Conservation (phyloP, 2,888 invertebrate species). For the Incurvaria masculella region DNA sequence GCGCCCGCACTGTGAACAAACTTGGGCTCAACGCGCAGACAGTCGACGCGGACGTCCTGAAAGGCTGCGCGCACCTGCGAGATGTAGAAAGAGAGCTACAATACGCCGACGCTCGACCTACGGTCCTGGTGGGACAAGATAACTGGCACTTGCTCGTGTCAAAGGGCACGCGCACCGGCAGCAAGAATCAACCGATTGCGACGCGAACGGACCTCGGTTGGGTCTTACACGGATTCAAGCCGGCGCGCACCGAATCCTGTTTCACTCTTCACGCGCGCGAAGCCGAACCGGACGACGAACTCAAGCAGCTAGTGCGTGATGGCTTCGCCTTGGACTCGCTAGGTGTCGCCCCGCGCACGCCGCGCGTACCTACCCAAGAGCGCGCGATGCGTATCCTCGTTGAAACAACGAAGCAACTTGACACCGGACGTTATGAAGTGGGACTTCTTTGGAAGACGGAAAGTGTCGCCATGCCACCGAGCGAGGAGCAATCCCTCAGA, state of each 20-base stretch:
- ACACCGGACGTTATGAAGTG: constrained; percentile 8
- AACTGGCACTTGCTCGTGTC: constrained; percentile 8
- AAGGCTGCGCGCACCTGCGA: constrained; percentile 4
- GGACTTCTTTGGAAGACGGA: constrained; percentile 12
- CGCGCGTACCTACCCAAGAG: too few relatives aligned
- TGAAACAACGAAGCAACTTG: constrained; percentile 1
- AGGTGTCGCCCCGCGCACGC: too few relatives aligned
- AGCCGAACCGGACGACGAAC: too few relatives aligned
- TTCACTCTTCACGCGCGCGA: too few relatives aligned
- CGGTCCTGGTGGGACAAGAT: constrained; percentile 8
- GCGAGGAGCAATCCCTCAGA: constrained; percentile 1
- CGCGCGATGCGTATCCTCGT: constrained; percentile 5
- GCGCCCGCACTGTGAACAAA: constrained; percentile 1
- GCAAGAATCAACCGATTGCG: constrained; percentile 5
- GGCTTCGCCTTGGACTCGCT: too few relatives aligned
- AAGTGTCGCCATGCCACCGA: constrained; percentile 6
- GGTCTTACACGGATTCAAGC: constrained; percentile 3
- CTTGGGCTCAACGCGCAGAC: constrained; percentile 3
- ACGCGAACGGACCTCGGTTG: constrained; percentile 8
- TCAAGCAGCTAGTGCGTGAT: too few relatives aligned
- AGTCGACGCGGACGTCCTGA: neutral
- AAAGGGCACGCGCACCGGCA: constrained; percentile 1
- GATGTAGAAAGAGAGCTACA: constrained; percentile 1
- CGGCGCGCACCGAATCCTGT: neutral
- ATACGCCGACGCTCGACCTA: constrained; percentile 6